Percentiles rank a stretch among this genome's conserved stretches.
Evolutionary conservation across 2,797 vertebrate species (phyloP).

Genomic region (Moxostoma hubbsi): DNA sequence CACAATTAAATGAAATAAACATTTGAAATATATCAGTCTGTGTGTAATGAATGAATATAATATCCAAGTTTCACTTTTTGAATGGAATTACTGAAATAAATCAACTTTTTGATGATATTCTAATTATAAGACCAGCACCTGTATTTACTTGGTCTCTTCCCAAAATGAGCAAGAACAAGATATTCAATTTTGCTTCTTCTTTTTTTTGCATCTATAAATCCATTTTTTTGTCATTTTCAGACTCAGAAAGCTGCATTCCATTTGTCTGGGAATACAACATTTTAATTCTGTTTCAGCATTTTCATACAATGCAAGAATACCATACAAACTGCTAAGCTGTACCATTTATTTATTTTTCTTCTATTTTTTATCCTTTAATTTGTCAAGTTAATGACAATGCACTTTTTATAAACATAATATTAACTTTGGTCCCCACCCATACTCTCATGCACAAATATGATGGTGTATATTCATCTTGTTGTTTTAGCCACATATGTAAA

Average conservation of each 20-base stretch:
- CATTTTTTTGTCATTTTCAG: too few species aligned
- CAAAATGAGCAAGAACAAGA: conserved; percentile 8
- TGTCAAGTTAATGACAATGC: background rate
- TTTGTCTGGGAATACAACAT: conserved; percentile 8
- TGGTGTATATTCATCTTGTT: too few species aligned
- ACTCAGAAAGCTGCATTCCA: too few species aligned
- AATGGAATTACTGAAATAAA: too few species aligned
- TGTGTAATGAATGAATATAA: too few species aligned
- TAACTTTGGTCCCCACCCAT: background rate
- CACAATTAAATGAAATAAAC: too few species aligned
- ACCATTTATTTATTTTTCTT: too few species aligned
- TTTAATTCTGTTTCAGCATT: conserved; percentile 3
- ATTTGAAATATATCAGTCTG: too few species aligned
- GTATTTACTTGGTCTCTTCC: conserved; percentile 9
- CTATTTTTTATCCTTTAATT: background rate
- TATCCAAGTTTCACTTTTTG: too few species aligned
- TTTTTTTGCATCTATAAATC: background rate
- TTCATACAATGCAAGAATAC: background rate
- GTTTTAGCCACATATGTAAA: too few species aligned
- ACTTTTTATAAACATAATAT: conserved; percentile 7
- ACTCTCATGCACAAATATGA: background rate
- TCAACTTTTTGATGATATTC: too few species aligned
- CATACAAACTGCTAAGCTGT: background rate
- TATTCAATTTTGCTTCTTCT: background rate
- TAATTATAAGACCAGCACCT: too few species aligned